Percentiles rank a stretch among this genome's conserved stretches.
These are phyloP conservation scores for Cataglyphis cursor DNA, from an alignment of 2,888 invertebrate species.

Conservation along the genomic window DNA sequence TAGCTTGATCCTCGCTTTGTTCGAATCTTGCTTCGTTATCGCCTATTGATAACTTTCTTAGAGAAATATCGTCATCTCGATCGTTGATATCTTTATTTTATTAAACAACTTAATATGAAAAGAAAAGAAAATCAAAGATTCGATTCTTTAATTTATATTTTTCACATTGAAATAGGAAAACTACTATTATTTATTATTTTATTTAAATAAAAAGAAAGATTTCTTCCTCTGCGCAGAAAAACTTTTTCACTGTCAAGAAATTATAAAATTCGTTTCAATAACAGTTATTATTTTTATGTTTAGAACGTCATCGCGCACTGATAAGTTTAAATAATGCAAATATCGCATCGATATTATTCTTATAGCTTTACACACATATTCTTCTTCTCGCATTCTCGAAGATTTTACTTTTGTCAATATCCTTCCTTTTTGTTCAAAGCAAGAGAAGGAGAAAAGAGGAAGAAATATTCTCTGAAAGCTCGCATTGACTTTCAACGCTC, in stretches of 20 bases:
- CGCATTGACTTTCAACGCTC: constrained; percentile 69
- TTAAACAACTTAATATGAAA: not conserved
- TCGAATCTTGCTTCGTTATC: constrained; percentile 36
- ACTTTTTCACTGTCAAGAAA: not conserved
- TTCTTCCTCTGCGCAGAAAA: no score
- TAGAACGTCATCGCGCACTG: not conserved
- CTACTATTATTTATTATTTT: constrained; percentile 3
- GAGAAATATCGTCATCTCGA: not conserved
- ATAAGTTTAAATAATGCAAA: constrained; percentile 7
- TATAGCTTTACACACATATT: not conserved
- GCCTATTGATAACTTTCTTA: constrained; percentile 1
- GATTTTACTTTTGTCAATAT: constrained; percentile 7
- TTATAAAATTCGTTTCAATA: constrained; percentile 6
- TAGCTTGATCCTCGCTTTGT: constrained; percentile 33
- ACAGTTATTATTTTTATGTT: not conserved
- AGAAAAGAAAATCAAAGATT: not conserved
- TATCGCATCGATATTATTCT: constrained; percentile 30
- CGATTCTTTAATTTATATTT: not conserved
- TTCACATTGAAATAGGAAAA: not conserved
- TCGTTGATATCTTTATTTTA: not conserved
- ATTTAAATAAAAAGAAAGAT: not conserved
- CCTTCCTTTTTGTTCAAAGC: constrained; percentile 10
- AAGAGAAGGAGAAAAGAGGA: constrained; percentile 13
- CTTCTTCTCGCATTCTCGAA: constrained; percentile 7
- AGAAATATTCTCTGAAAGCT: constrained; percentile 51